Evolutionary conservation across 2,113 vertebrate species (phyloP).

Genomic region (Cryptotis parvus): DNA sequence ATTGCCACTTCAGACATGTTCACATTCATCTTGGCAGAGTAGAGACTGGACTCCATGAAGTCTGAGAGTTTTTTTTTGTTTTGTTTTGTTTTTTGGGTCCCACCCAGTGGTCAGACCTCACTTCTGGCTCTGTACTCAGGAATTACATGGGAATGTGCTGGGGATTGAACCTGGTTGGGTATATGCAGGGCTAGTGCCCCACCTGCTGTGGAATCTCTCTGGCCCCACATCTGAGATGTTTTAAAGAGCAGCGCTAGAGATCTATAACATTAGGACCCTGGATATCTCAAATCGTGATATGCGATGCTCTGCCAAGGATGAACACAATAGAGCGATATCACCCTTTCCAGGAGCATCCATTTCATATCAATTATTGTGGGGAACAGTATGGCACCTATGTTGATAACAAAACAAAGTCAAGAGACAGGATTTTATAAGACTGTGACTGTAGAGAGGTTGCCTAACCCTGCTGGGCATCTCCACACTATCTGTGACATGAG

Average conservation of each 20-base stretch:
- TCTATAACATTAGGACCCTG: not conserved
- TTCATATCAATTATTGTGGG: not conserved
- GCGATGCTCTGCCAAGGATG: not conserved
- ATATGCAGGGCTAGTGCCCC: no score
- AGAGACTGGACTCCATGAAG: not conserved
- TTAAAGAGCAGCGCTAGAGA: not conserved
- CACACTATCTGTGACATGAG: not conserved
- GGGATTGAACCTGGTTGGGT: no score
- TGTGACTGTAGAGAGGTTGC: not conserved
- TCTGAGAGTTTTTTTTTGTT: not conserved
- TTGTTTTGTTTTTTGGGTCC: no score
- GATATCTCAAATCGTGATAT: not conserved
- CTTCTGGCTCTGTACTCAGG: no score
- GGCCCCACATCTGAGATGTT: no score
- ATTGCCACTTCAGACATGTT: not conserved
- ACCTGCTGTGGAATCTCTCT: no score
- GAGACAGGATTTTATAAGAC: not conserved
- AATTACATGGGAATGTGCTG: no score
- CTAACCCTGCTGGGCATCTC: not conserved
- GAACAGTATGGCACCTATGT: not conserved
- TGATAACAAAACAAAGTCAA: constrained; percentile 37
- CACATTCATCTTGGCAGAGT: not conserved
- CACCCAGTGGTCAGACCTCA: no score
- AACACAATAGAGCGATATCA: not conserved
- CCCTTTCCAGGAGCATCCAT: not conserved